A percentile compares a stretch with the other conserved stretches of the same genome.
Conservation (phyloP, 2,797 vertebrate genomes). For the Rhinogobio ventralis region DNA sequence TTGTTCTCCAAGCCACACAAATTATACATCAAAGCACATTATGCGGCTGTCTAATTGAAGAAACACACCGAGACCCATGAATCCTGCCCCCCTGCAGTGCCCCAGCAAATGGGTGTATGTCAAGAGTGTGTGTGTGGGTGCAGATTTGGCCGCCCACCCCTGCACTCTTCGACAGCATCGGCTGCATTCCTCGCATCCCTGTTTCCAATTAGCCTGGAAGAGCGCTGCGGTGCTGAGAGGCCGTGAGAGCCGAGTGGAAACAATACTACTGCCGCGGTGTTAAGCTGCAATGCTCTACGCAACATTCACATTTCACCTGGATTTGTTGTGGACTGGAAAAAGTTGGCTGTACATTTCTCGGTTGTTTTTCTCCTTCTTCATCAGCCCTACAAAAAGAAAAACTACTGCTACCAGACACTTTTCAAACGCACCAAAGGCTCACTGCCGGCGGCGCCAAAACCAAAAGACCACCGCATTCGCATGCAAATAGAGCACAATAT, state of each 20-base stretch:
- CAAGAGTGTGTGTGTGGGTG: constrained; percentile 34
- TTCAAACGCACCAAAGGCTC: constrained; percentile 6
- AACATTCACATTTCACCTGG: constrained; percentile 2
- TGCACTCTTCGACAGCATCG: constrained; percentile 53
- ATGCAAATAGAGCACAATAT: background rate
- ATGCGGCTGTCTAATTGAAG: background rate
- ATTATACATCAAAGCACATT: constrained; percentile 7
- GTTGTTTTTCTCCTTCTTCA: background rate
- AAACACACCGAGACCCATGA: constrained; percentile 1
- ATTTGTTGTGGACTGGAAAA: constrained; percentile 11
- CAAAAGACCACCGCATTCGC: constrained; percentile 14
- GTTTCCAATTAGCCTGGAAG: constrained; percentile 67
- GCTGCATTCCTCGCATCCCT: constrained; percentile 62
- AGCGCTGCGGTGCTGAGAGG: constrained; percentile 34
- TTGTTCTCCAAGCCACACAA: constrained; percentile 1
- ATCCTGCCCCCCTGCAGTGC: constrained; percentile 29
- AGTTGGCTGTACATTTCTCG: constrained; percentile 13
- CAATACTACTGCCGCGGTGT: constrained; percentile 19
- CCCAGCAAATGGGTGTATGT: constrained; percentile 1
- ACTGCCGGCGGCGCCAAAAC: background rate
- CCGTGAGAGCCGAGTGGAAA: constrained; percentile 37
- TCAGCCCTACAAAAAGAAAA: background rate
- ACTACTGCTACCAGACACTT: background rate
- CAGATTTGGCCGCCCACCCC: constrained; percentile 36
- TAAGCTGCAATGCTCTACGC: background rate